phyloP scores from a whole-genome alignment of 2,113 vertebrate genomes.

The Nematolebias whitei region DNA sequence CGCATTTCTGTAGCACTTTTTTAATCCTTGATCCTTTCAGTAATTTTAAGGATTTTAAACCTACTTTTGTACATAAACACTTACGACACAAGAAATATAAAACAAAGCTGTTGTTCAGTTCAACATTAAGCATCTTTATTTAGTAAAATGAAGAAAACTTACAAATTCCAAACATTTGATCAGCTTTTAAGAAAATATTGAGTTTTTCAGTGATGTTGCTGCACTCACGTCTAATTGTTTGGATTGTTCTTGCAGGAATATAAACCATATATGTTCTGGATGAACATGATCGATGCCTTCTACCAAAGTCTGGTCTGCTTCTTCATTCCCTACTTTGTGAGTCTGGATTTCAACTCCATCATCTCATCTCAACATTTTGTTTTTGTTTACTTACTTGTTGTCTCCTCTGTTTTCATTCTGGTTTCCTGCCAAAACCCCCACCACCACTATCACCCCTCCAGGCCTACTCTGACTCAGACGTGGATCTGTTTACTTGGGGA shows the following conservation, averaged over 20 bases:
- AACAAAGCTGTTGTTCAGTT: no score
- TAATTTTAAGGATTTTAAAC: no score
- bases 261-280: constrained; percentile 94
- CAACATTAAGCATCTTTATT: no score
- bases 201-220: background rate
- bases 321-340: constrained; percentile 97
- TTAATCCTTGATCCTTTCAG: no score
- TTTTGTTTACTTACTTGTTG: background rate
- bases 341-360: constrained; percentile 57
- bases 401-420: background rate
- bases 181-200: no score
- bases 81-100: no score
- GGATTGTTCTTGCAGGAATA: constrained; percentile 84
- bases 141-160: no score
- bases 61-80: no score
- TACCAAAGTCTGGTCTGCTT: constrained; percentile 98
- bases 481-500: constrained; percentile 95
- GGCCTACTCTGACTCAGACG: constrained; percentile 90
- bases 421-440: background rate
- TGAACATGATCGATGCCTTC: constrained; percentile 96
- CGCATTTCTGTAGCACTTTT: no score
- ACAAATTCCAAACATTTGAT: no score
- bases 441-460: constrained; percentile 45
- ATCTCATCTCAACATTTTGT: background rate
- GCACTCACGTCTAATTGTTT: background rate